Base-by-base conservation (phyloP, 2,888 invertebrate species). In the Synanthedon formicaeformis region DNA sequence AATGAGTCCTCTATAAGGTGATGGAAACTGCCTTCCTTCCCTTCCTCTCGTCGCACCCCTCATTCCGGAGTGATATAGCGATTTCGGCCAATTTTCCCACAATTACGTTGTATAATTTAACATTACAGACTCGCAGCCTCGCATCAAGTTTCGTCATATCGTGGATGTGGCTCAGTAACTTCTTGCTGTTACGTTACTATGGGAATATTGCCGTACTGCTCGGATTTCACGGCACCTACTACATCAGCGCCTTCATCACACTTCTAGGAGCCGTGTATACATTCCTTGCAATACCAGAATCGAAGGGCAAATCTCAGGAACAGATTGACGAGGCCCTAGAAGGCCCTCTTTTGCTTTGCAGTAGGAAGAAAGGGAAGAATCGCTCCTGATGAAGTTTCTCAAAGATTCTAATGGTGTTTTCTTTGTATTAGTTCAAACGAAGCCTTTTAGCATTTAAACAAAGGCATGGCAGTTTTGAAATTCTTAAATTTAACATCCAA, bases 101-200 rank as follows among this genome's bases (percentile, higher is more conserved):
- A n/a, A n/a, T n/a, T n/a, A n/a, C n/a, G n/a, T n/a, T 34, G 34
- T 34, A 34, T 10, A 34, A 34, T 34, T 34, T 34, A 10, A 34
- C 34, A 10, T 34, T 34, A 41, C 66, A 87, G 87, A 81, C 84
- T 1, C 74, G 87, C 51, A 78, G 83, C 52, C 69, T 87, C 4
- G 86, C 86, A 1, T 86, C 87, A 40, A 83, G 87, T 51, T 66
- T 87, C 18, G 71, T 87, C 13, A 80, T 86, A 61, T 79, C 84
- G 34, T 87, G 84, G 82, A 84, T 78, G 72, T 87, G 87, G 87
- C 69, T 85, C 1, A 82, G 78, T 63, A 84, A 71, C 58, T 87
- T 87, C 60, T 65, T 87, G 12, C 62, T 84, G 2, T 80, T 87
- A 2, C 79, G 87, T 5, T 87, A 87, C 69, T 87, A 78, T 63